Evolutionary conservation across 2,113 vertebrate genomes (phyloP), one percentile per base, ranked within the genome.

Genomic region (Pseudopipra pipra): DNA sequence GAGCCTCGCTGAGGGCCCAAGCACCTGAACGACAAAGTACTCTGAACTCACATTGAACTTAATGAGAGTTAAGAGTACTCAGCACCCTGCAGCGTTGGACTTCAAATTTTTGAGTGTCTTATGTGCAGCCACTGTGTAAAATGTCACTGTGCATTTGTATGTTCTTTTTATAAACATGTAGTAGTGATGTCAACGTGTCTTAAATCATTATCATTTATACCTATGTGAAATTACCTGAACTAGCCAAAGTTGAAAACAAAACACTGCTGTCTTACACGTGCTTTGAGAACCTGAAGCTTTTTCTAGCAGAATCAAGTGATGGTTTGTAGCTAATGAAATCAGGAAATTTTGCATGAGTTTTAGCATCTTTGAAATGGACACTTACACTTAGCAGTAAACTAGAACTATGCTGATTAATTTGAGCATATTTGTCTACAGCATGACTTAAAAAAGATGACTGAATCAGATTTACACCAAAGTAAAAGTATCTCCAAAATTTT

Each of bases 41-140:
- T 91, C 81, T 86, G 90, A 88, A 20, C 76, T 92, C n/a, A 0
- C 61, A 20, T 3, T 86, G 78, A 77, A 49, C 41, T 47, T 56
- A 20, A 41, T 73, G 82, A 16, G 91, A 72, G 68, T 92, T 97
- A 35, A 85, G 88, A 92, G 79, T 84, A 21, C 65, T 81, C 1
- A 0, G 70, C 46, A n/a, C 52, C 49, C 56, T 5, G 1, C 68
- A 75, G 76, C 2, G 0, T 37, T 0, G 0, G 79, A 55, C 68
- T 78, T 71, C 55, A 63, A 9, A 89, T 75, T 66, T 95, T 37
- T 93, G 89, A 83, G 85, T 82, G 91, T 96, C 55, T 76, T 70
- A 13, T 0, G 31, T 95, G 94, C 86, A 78, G 31, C 56, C 44
- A 33, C 76, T 59, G 44, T 95, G 79, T 89, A 76, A 85, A 86